Conservation (phyloP, 2,888 invertebrate species). For the Netelia virgata region DNA sequence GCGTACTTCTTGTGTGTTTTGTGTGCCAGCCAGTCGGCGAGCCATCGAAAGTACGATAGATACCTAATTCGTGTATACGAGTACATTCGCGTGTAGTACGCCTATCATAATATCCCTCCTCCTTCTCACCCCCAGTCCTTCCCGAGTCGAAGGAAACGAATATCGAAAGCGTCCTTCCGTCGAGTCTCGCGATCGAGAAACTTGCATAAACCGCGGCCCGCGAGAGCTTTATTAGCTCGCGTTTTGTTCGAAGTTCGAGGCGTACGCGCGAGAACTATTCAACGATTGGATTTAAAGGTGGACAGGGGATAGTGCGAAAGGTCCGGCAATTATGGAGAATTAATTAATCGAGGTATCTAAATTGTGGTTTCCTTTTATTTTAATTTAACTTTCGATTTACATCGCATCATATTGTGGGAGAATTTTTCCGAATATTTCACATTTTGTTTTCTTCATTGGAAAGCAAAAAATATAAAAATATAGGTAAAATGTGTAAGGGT, state of each 20-base stretch:
- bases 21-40: slow-evolving; percentile 44
- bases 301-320: no score
- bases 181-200: slow-evolving; percentile 19
- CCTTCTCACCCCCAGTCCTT: not conserved
- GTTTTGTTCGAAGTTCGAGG: not conserved
- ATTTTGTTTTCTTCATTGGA: no score
- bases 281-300: no score
- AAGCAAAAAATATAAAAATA: no score
- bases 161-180: slow-evolving; percentile 64
- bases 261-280: not conserved
- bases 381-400: no score
- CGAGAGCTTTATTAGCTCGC: slow-evolving; percentile 23
- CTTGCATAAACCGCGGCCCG: not conserved
- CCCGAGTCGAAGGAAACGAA: slow-evolving; percentile 57
- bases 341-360: no score
- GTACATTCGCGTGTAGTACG: slow-evolving; percentile 25
- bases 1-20: not conserved
- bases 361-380: no score
- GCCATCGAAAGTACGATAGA: slow-evolving; percentile 28
- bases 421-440: no score
- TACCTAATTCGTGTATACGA: slow-evolving; percentile 56
- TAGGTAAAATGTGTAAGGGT: no score
- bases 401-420: no score
- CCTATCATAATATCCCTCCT: slow-evolving; percentile 9
- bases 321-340: no score